Base-by-base conservation (phyloP, 1,140 invertebrate genomes). In the Sinella curviseta region DNA sequence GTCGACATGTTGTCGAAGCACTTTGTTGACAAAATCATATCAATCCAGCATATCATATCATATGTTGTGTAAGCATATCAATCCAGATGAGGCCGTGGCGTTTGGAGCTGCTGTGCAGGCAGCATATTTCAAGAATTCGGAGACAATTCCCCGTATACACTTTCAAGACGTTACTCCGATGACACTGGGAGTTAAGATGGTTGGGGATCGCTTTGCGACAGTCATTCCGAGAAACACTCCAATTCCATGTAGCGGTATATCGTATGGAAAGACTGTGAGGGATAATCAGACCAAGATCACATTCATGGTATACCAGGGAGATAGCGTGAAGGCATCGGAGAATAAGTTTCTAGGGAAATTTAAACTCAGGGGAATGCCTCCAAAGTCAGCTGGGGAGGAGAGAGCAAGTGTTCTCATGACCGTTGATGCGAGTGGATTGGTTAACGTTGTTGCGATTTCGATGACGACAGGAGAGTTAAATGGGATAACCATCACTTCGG, bases 301-400 rank as follows among this genome's bases (percentile, higher is more conserved):
- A 39, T 87, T 87, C 65, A 81, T 85, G 74, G 87, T 90, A 1
- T 89, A 84, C 78, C 88, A 90, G 83, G 89, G 88, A 20, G 88
- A 89, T 80, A 78, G 87, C 65, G 84, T 85, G 4, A 88, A 88
- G 86, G 88, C 88, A 1, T 85, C 83, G 76, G 86, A 88, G 77
- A 89, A 89, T 80, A 88, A 90, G 83, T 79, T 89, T 28, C 86
- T 90, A n/a, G 90, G 90, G 34, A 89, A 88, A 81, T 90, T 90
- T 83, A 88, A 90, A 77, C 85, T 90, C 77, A 86, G 86, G n/a
- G 89, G 89, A n/a, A 89, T 90, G 78, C 89, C 89, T 24, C 89
- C 89, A 48, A 89, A 89, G 20, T 89, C 89, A 26, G 60, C 28
- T 8, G 60, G 60, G 4, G 8, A 30, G n/a, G 60, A 67, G 28